Evolutionary conservation across 2,888 invertebrate species (phyloP).

Genomic region (Ectemnius continuus): DNA sequence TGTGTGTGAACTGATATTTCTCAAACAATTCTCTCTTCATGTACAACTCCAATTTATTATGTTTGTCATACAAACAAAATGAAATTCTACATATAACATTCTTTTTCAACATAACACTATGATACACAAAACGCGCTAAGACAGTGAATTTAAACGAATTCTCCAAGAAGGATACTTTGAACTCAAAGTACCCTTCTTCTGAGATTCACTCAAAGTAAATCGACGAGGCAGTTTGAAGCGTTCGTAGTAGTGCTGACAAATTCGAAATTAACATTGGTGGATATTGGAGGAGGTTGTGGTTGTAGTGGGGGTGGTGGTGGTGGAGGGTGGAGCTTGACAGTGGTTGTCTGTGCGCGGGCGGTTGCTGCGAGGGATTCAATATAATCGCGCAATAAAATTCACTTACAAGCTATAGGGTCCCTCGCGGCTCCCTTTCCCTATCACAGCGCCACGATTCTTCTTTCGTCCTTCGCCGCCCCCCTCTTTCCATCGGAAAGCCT

Average conservation of each 20-base stretch:
- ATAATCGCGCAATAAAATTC: constrained; percentile 75
- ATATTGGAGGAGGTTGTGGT: constrained; percentile 58
- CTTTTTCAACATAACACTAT: too few relatives aligned
- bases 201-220: background rate
- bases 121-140: too few relatives aligned
- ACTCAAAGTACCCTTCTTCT: background rate
- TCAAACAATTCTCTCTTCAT: too few relatives aligned
- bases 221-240: background rate
- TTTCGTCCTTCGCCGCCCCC: constrained; percentile 34
- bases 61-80: too few relatives aligned
- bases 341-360: constrained; percentile 34
- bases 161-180: background rate
- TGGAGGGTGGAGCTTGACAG: constrained; percentile 55
- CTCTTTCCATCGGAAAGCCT: constrained; percentile 44
- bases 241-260: constrained; percentile 30
- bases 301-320: constrained; percentile 38
- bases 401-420: constrained; percentile 68
- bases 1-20: too few relatives aligned
- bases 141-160: background rate
- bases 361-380: constrained; percentile 71
- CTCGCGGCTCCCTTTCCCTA: constrained; percentile 36
- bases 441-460: constrained; percentile 33
- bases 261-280: constrained; percentile 40
- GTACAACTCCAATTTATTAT: too few relatives aligned
- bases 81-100: too few relatives aligned